A percentile compares a stretch with the other conserved stretches of the same genome.
These are phyloP conservation scores for Drosophila meridiana DNA, from an alignment of 2,888 invertebrate species.

Conservation along the genomic window DNA sequence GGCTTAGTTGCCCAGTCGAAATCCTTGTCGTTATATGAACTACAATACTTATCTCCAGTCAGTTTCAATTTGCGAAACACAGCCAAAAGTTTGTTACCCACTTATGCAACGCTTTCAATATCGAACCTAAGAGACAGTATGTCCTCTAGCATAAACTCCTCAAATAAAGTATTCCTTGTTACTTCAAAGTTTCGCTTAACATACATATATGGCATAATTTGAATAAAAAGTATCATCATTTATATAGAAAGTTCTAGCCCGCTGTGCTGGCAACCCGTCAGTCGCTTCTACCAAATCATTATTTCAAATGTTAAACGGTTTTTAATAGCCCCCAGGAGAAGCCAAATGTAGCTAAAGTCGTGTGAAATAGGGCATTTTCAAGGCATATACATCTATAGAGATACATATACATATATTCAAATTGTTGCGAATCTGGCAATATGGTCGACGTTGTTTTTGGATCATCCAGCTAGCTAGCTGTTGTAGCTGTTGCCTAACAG, in stretches of 20 bases:
- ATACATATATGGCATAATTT: slow-evolving; percentile 25
- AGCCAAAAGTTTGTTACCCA: neutral
- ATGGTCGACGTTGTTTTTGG: slow-evolving; percentile 12
- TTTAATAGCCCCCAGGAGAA: neutral
- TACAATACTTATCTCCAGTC: neutral
- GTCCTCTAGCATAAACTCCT: neutral
- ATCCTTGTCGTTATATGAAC: neutral
- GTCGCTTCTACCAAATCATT: slow-evolving; percentile 2
- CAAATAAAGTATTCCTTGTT: neutral
- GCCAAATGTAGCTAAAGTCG: slow-evolving; percentile 17
- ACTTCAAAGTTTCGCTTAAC: slow-evolving; percentile 3
- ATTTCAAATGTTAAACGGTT: slow-evolving; percentile 2
- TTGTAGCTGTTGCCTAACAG: slow-evolving; percentile 19
- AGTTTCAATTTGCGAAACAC: neutral
- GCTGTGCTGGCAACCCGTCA: slow-evolving; percentile 16
- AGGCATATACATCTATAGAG: neutral
- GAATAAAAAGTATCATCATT: slow-evolving; percentile 31
- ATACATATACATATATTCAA: slow-evolving; percentile 16
- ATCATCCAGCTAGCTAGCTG: neutral
- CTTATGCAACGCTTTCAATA: neutral
- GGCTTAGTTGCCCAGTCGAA: slow-evolving; percentile 33
- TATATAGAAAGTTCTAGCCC: slow-evolving; percentile 21
- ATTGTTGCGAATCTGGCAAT: slow-evolving; percentile 38
- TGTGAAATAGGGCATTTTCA: slow-evolving; percentile 23
- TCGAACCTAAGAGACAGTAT: neutral